Evolutionary conservation across 2,113 vertebrate genomes (phyloP).

Genomic region (Perca schrenkii): DNA sequence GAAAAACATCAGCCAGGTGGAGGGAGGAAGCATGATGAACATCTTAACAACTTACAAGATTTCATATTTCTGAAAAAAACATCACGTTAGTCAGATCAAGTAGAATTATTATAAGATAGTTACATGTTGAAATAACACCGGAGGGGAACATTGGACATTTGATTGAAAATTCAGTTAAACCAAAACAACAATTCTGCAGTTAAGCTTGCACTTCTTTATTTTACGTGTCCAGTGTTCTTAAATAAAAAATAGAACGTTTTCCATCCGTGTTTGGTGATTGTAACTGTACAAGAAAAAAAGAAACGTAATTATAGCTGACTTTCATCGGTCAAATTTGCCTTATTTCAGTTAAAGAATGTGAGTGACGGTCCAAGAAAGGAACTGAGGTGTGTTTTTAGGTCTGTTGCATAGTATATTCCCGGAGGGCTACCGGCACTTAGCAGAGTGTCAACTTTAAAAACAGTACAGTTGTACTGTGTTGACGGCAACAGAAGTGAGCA

Average conservation of each 20-base stretch:
- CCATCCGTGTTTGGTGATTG: not conserved
- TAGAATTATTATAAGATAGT: not conserved
- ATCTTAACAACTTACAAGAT: not conserved
- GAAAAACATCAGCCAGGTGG: not conserved
- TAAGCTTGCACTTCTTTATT: not conserved
- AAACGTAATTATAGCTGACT: not conserved
- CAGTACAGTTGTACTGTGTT: constrained; percentile 66
- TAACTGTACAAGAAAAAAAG: not conserved
- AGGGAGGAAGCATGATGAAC: not conserved
- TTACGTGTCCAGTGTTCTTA: constrained; percentile 2
- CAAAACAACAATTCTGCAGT: not conserved
- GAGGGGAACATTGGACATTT: not conserved
- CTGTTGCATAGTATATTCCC: constrained; percentile 50
- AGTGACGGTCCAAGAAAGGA: constrained; percentile 13
- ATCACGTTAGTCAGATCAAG: not conserved
- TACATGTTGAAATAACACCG: not conserved
- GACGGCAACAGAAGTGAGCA: constrained; percentile 68
- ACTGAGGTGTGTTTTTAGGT: constrained; percentile 18
- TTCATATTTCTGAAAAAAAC: not conserved
- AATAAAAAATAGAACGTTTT: not conserved
- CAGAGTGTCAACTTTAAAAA: constrained; percentile 73
- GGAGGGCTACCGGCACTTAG: constrained; percentile 36
- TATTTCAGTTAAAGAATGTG: constrained; percentile 4
- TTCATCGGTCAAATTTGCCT: constrained; percentile 8
- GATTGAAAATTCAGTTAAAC: not conserved